Conservation (phyloP, 2,888 invertebrate species). For the Ceratothoa steindachneri region DNA sequence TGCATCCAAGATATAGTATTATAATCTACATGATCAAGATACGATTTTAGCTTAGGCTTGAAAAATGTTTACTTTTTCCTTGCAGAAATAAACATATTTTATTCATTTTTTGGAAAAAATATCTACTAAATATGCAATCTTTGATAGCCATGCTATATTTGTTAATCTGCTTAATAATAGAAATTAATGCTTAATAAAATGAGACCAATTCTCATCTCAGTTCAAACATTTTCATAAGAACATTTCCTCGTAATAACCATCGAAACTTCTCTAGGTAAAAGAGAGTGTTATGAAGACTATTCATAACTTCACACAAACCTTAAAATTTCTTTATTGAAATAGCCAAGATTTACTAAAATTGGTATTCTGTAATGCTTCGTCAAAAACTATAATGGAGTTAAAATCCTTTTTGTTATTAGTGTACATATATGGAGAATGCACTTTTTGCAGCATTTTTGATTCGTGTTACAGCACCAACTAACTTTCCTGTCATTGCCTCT, state of each 20-base stretch:
- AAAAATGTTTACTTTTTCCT: not conserved
- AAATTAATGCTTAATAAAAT: not conserved
- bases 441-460: too few species aligned
- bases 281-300: not conserved
- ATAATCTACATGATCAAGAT: too few species aligned
- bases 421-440: not conserved
- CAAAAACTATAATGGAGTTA: too few species aligned
- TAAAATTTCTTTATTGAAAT: not conserved
- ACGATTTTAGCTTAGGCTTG: too few species aligned
- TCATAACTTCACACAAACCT: not conserved
- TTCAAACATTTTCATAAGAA: not conserved
- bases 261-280: not conserved
- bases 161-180: not conserved
- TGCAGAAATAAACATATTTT: not conserved
- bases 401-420: not conserved
- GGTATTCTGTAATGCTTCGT: not conserved
- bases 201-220: not conserved
- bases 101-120: too few species aligned
- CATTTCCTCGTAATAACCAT: not conserved
- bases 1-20: too few species aligned
- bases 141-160: not conserved
- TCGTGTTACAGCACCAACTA: too few species aligned
- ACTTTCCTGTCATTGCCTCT: too few species aligned
- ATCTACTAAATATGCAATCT: not conserved
- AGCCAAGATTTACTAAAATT: not conserved